These are phyloP conservation scores for Acheta domesticus DNA, from an alignment of 2,888 invertebrate genomes.

Conservation along the genomic window DNA sequence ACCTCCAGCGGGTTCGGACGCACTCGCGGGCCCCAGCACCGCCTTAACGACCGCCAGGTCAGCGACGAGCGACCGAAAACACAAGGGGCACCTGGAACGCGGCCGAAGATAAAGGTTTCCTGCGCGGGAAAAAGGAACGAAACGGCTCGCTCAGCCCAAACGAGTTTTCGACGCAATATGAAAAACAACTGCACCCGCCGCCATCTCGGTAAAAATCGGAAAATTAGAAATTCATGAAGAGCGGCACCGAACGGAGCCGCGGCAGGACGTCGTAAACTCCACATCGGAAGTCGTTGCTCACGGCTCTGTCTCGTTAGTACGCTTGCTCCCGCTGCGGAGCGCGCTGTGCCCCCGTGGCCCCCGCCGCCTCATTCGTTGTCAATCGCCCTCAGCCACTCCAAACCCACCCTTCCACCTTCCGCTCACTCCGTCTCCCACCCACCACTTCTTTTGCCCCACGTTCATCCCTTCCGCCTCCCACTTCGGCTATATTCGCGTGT, in stretches of 20 bases:
- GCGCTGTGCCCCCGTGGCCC: too few relatives aligned
- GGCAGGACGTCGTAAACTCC: background rate
- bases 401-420: too few relatives aligned
- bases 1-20: background rate
- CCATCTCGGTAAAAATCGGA: background rate
- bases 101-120: background rate
- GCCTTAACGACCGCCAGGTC: too few relatives aligned
- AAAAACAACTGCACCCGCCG: background rate
- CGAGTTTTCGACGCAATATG: constrained; percentile 6
- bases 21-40: background rate
- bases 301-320: background rate
- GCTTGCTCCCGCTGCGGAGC: too few relatives aligned
- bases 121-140: background rate
- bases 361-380: too few relatives aligned
- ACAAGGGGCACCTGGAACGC: background rate
- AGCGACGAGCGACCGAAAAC: background rate
- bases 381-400: too few relatives aligned
- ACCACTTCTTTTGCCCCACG: too few relatives aligned
- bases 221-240: constrained; percentile 18
- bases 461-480: too few relatives aligned
- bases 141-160: background rate
- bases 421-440: too few relatives aligned
- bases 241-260: too few relatives aligned
- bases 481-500: too few relatives aligned
- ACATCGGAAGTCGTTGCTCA: constrained; percentile 6